phyloP scores from a whole-genome alignment of 1,140 invertebrate genomes.

The Geopemphigus sp. region DNA sequence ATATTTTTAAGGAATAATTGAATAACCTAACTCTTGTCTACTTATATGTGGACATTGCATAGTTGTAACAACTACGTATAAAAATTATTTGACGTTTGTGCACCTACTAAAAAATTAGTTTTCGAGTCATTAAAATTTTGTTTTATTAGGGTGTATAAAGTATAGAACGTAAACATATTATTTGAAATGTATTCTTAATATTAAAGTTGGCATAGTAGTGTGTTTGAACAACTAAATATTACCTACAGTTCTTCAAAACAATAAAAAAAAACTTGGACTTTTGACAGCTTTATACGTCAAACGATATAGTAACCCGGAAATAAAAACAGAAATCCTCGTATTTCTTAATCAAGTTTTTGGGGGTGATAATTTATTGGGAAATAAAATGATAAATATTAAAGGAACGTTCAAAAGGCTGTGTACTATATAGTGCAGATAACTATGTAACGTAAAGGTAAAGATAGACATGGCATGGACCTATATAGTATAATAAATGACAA shows the following conservation, averaged over 20 bases:
- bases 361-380: background rate
- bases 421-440: background rate
- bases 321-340: background rate
- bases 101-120: too few relatives aligned
- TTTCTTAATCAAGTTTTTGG: background rate
- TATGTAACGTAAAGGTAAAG: background rate
- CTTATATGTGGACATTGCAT: too few relatives aligned
- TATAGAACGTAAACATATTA: background rate
- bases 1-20: too few relatives aligned
- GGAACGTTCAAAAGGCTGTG: background rate
- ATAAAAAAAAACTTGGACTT: constrained; percentile 24
- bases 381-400: background rate
- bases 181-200: constrained; percentile 11
- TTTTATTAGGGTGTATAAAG: too few relatives aligned
- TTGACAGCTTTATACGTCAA: constrained; percentile 17
- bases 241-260: background rate
- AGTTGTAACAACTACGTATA: too few relatives aligned
- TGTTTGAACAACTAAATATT: background rate
- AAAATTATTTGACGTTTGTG: too few relatives aligned
- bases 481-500: background rate
- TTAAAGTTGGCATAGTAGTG: background rate
- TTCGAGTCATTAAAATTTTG: too few relatives aligned
- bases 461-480: background rate
- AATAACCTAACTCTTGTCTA: too few relatives aligned
- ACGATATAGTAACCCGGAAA: constrained; percentile 4